These are phyloP conservation scores for Coracopsis vasa DNA, from an alignment of 2,113 vertebrate genomes.

Conservation along the genomic window DNA sequence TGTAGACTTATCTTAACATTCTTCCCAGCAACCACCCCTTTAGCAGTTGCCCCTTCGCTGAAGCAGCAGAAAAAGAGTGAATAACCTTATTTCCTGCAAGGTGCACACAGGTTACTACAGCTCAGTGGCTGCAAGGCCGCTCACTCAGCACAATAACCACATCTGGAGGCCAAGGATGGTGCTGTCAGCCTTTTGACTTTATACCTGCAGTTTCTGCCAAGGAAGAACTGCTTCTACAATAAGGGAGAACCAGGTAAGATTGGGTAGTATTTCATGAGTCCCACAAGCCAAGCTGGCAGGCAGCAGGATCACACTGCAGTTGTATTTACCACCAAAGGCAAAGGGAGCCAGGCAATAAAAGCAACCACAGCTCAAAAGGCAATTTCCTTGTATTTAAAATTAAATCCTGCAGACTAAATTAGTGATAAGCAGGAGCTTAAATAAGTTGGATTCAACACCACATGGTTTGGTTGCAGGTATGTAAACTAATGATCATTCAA, in stretches of 20 bases:
- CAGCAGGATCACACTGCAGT: not conserved
- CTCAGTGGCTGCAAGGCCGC: fast-evolving
- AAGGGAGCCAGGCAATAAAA: not conserved
- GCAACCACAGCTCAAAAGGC: not conserved
- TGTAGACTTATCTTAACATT: not conserved
- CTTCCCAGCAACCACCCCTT: not conserved
- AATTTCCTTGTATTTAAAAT: not conserved
- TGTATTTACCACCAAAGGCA: not conserved
- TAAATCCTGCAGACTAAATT: not conserved
- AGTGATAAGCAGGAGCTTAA: not conserved
- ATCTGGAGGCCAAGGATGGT: not conserved
- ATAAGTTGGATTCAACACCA: not conserved
- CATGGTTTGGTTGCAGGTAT: not conserved
- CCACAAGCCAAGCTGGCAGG: not conserved
- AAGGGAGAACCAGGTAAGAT: not conserved
- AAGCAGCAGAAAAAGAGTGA: not conserved
- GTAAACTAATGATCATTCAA: not conserved
- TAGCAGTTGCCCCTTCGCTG: not conserved
- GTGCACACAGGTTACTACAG: fast-evolving
- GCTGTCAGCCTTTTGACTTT: not conserved
- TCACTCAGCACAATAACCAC: not conserved
- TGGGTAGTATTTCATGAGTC: not conserved
- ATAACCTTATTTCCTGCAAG: not conserved
- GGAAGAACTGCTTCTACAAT: not conserved
- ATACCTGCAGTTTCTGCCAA: not conserved